Conservation (phyloP, 2,888 invertebrate genomes). For the Mimachlamys varia region DNA sequence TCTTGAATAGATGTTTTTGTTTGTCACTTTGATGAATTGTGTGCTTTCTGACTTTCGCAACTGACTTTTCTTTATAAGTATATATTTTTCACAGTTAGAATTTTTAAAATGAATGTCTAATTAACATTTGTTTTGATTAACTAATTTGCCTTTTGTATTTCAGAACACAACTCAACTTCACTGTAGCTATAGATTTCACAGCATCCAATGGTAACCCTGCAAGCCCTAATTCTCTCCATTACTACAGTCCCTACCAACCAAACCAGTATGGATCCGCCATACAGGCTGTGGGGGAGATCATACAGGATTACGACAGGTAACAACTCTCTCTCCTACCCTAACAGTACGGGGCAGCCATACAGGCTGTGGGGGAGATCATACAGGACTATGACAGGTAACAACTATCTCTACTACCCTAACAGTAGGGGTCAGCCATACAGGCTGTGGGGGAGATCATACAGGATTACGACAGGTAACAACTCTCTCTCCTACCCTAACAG, state of each 20-base stretch:
- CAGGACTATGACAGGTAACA: constrained; percentile 79
- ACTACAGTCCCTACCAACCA: constrained; percentile 75
- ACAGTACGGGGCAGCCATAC: constrained; percentile 51
- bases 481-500: neutral
- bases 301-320: constrained; percentile 80
- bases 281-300: constrained; percentile 80
- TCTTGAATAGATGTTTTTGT: no score
- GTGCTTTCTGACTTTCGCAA: no score
- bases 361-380: constrained; percentile 67
- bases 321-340: no score
- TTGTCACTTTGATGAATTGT: no score
- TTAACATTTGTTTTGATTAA: no score
- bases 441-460: constrained; percentile 75
- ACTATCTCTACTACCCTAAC: neutral
- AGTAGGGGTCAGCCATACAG: constrained; percentile 66
- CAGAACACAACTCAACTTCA: constrained; percentile 80
- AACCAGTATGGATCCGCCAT: constrained; percentile 82
- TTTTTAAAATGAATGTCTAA: no score
- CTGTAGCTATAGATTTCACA: constrained; percentile 82
- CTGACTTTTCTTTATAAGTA: no score
- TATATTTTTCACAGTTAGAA: no score
- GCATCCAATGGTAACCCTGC: constrained; percentile 80
- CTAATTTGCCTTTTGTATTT: constrained; percentile 40
- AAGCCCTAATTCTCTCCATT: constrained; percentile 80
- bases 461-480: constrained; percentile 78